A percentile compares a stretch with the other conserved stretches of the same genome.
Conservation (phyloP, 2,113 vertebrate species). For the Oreotrochilus melanogaster region DNA sequence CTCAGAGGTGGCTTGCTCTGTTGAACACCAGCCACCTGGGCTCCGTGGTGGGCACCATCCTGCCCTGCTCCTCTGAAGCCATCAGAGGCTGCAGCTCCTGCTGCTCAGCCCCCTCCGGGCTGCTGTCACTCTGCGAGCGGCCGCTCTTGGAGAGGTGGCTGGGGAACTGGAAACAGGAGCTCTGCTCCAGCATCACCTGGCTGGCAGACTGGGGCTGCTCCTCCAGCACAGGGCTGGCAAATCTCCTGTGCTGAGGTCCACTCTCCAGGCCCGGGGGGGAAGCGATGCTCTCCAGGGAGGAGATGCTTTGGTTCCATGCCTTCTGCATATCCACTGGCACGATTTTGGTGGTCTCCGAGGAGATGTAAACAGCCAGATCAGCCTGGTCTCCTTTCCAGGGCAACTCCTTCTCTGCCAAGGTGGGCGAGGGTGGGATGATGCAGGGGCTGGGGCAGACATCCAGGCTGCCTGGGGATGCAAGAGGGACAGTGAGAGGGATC, state of each 20-base stretch:
- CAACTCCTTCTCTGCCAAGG: slow-evolving; percentile 86
- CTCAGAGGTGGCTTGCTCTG: slow-evolving; percentile 82
- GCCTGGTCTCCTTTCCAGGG: slow-evolving; percentile 90
- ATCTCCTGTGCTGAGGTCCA: slow-evolving; percentile 72
- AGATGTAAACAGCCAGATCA: slow-evolving; percentile 88
- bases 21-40: slow-evolving; percentile 78
- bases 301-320: slow-evolving; percentile 97
- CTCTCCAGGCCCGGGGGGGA: slow-evolving; percentile 83
- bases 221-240: slow-evolving; percentile 71
- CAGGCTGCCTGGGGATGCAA: slow-evolving; percentile 75
- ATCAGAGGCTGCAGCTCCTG: slow-evolving; percentile 91
- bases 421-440: slow-evolving; percentile 79
- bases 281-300: slow-evolving; percentile 92
- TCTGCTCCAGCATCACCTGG: slow-evolving; percentile 45
- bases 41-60: slow-evolving; percentile 40
- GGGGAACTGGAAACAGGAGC: slow-evolving; percentile 81
- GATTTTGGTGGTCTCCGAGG: slow-evolving; percentile 94
- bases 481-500: background rate
- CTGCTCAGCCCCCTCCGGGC: slow-evolving; percentile 62
- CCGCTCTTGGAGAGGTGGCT: slow-evolving; percentile 67
- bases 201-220: slow-evolving; percentile 60
- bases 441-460: slow-evolving; percentile 86
- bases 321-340: slow-evolving; percentile 93
- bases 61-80: slow-evolving; percentile 75
- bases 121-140: slow-evolving; percentile 78